phyloP scores from a whole-genome alignment of 1,140 invertebrate species.

The Aporrectodea caliginosa region DNA sequence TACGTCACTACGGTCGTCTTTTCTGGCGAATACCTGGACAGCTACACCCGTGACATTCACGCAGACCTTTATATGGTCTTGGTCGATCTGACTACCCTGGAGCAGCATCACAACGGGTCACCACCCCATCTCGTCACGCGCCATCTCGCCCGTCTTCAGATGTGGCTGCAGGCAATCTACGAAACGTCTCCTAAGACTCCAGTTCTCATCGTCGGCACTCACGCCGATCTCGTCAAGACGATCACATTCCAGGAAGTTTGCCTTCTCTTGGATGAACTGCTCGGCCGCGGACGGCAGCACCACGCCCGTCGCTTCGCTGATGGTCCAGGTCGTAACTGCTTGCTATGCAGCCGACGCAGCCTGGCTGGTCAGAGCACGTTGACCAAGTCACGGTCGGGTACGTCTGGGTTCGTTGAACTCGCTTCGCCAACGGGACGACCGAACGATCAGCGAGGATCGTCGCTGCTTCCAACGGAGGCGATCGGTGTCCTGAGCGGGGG shows the following conservation, averaged over 20 bases:
- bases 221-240: slow-evolving; percentile 31
- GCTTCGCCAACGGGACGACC: not conserved
- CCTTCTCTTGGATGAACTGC: slow-evolving; percentile 16
- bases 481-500: not conserved
- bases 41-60: slow-evolving; percentile 24
- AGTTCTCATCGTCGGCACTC: slow-evolving; percentile 31
- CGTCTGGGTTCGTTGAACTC: slow-evolving; percentile 25
- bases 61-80: slow-evolving; percentile 28
- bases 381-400: slow-evolving; percentile 23
- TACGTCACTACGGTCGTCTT: not conserved
- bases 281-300: slow-evolving; percentile 21
- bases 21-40: slow-evolving; percentile 8
- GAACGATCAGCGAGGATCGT: not conserved
- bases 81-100: slow-evolving; percentile 31
- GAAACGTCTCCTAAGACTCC: slow-evolving; percentile 32
- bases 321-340: slow-evolving; percentile 14
- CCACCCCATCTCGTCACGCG: slow-evolving; percentile 31
- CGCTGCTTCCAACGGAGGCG: not conserved
- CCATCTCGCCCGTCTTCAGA: slow-evolving; percentile 31
- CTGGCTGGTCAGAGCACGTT: slow-evolving; percentile 13
- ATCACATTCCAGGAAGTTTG: slow-evolving; percentile 30
- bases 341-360: slow-evolving; percentile 19
- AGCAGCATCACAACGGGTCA: slow-evolving; percentile 27
- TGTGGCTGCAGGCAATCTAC: slow-evolving; percentile 32
- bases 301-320: slow-evolving; percentile 17